Evolutionary conservation across 2,797 vertebrate genomes (phyloP).

Genomic region (Zenarchopterus dispar): DNA sequence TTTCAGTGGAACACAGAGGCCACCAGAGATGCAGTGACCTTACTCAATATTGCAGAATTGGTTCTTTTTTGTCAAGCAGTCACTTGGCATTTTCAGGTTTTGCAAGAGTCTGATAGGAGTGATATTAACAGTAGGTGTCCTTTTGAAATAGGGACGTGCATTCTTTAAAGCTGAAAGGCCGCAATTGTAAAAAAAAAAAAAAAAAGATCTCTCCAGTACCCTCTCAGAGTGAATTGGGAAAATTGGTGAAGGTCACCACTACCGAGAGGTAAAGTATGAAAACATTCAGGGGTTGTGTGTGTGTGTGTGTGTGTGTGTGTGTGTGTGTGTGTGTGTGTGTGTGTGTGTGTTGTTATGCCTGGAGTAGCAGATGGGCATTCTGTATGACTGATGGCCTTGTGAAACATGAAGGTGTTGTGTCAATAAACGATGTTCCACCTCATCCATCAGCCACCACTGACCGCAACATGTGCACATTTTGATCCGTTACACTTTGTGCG

Average conservation of each 20-base stretch:
- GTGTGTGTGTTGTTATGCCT: conserved; percentile 36
- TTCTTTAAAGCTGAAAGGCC: conserved; percentile 49
- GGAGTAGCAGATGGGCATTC: conserved; percentile 68
- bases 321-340: conserved; percentile 29
- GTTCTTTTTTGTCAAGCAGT: conserved; percentile 29
- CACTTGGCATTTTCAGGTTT: conserved; percentile 56
- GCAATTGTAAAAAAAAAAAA: conserved; percentile 51
- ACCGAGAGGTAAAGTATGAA: conserved; percentile 60
- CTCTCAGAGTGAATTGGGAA: conserved; percentile 19
- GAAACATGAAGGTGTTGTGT: conserved; percentile 82
- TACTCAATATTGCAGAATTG: conserved; percentile 32
- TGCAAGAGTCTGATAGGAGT: conserved; percentile 24
- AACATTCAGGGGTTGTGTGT: conserved; percentile 37
- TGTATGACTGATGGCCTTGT: conserved; percentile 76
- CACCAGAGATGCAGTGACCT: conserved; percentile 30
- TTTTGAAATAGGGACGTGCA: conserved; percentile 39
- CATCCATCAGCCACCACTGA: conserved; percentile 73
- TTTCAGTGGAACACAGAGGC: background rate
- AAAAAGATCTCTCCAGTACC: conserved; percentile 16
- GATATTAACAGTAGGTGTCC: conserved; percentile 53
- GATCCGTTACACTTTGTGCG: conserved; percentile 38
- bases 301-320: conserved; percentile 21
- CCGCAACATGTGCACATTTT: conserved; percentile 68
- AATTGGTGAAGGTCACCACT: conserved; percentile 66
- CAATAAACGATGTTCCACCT: conserved; percentile 77